A percentile compares a stretch with the other conserved stretches of the same genome.
Conservation (phyloP, 2,797 vertebrate genomes). For the Rhinophrynus dorsalis region DNA sequence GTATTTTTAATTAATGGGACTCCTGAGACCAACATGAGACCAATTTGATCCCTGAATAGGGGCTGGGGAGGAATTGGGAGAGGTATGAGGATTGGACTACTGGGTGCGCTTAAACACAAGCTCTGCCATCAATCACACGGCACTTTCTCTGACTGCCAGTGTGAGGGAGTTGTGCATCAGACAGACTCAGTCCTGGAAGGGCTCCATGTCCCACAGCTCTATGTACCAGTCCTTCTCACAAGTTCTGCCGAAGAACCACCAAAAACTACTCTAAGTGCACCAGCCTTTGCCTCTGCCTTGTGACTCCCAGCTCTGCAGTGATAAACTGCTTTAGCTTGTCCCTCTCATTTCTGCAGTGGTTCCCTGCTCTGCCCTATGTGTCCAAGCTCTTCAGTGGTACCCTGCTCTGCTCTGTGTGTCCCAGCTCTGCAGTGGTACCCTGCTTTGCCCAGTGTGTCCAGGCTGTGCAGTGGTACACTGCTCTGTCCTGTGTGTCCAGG, state of each 20-base stretch:
- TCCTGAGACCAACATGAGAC: slow-evolving; percentile 74
- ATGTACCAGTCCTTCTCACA: slow-evolving; percentile 1
- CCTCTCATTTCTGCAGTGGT: too few relatives aligned
- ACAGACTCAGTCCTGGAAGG: slow-evolving; percentile 19
- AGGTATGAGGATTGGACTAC: slow-evolving; percentile 73
- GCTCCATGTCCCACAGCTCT: slow-evolving; percentile 2
- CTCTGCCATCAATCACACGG: slow-evolving; percentile 76
- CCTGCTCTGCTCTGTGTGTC: too few relatives aligned
- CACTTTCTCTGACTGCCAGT: slow-evolving; percentile 64
- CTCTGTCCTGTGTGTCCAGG: too few relatives aligned
- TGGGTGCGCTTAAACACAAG: slow-evolving; percentile 72
- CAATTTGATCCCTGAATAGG: slow-evolving; percentile 75
- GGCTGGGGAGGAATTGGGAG: slow-evolving; percentile 78
- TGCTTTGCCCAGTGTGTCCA: too few relatives aligned
- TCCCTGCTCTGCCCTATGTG: too few relatives aligned
- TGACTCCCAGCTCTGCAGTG: background rate
- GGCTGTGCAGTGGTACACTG: too few relatives aligned
- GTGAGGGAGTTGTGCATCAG: slow-evolving; percentile 21
- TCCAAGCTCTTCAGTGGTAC: too few relatives aligned
- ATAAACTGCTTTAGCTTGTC: too few relatives aligned
- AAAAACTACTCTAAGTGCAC: background rate
- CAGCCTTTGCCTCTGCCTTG: background rate
- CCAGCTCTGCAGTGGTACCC: too few relatives aligned
- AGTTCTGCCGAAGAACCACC: background rate
- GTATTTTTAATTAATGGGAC: slow-evolving; percentile 84